Percentiles rank a stretch among this genome's conserved stretches.
phyloP scores from a whole-genome alignment of 2,888 invertebrate genomes.

The Serripes groenlandicus region DNA sequence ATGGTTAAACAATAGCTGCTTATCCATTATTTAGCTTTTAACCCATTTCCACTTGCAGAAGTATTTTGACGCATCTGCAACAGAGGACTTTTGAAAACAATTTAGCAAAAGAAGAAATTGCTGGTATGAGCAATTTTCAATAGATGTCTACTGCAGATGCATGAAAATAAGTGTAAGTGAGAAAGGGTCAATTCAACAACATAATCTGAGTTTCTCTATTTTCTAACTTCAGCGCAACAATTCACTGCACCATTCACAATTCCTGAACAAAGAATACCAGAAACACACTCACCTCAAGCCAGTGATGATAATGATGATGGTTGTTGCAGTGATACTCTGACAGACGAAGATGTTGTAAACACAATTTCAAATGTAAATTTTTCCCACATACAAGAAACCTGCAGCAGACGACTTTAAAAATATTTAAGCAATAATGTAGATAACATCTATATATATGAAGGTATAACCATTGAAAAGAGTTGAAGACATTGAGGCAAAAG shows the following conservation, averaged over 20 bases:
- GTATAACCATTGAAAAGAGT: too few species aligned
- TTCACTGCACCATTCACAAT: neutral
- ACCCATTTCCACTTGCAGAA: constrained; percentile 1
- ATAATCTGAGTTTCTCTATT: neutral
- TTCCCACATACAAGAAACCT: too few species aligned
- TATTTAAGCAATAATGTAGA: too few species aligned
- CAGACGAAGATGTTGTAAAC: constrained; percentile 2
- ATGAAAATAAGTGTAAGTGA: neutral
- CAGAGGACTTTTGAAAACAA: neutral
- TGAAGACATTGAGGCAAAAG: too few species aligned
- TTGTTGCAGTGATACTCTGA: too few species aligned
- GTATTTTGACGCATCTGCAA: too few species aligned
- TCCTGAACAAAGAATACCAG: neutral
- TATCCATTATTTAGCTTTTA: neutral
- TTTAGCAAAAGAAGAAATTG: neutral
- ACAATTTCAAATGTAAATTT: constrained; percentile 14
- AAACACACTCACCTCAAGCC: constrained; percentile 18
- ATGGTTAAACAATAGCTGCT: too few species aligned
- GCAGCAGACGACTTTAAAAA: too few species aligned
- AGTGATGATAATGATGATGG: constrained; percentile 18
- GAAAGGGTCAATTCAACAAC: neutral
- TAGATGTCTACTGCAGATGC: neutral
- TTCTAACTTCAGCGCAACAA: neutral
- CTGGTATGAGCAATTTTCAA: neutral
- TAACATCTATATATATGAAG: too few species aligned